These are phyloP conservation scores for Ceratina calcarata DNA, from an alignment of 1,140 invertebrate species.

Conservation along the genomic window DNA sequence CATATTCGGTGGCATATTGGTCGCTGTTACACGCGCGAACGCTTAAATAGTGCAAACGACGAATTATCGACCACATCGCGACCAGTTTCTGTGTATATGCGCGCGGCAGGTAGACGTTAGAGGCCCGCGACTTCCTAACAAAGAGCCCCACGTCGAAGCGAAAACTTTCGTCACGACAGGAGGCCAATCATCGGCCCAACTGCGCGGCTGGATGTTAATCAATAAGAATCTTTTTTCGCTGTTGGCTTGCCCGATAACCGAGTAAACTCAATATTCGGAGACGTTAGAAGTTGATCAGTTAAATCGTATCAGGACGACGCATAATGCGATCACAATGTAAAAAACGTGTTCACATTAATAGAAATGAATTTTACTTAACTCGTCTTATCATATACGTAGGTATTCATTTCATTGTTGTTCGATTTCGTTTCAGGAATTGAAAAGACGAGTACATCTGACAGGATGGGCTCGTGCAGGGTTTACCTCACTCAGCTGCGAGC, in stretches of 20 bases:
- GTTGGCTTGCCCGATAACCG: not conserved
- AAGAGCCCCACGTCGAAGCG: not conserved
- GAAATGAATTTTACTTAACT: no score
- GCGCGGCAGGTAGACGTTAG: constrained; percentile 1
- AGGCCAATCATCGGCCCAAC: constrained; percentile 22
- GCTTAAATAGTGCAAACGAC: constrained; percentile 53
- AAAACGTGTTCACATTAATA: no score
- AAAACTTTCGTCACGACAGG: constrained; percentile 25
- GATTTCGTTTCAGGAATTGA: constrained; percentile 71
- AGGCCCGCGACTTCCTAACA: constrained; percentile 20
- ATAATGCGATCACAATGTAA: no score
- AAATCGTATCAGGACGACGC: no score
- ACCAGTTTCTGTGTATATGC: constrained; percentile 1
- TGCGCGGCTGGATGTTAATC: constrained; percentile 19
- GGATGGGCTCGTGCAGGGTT: constrained; percentile 76
- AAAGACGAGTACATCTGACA: constrained; percentile 63
- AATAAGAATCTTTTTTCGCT: constrained; percentile 26
- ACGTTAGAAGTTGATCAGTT: not conserved
- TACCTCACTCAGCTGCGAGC: constrained; percentile 84
- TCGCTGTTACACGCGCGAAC: constrained; percentile 40
- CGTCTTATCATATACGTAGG: not conserved
- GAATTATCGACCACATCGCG: constrained; percentile 43
- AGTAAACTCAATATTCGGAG: not conserved
- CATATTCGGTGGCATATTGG: constrained; percentile 41
- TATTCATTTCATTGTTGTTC: not conserved